Percentiles rank a stretch among this genome's conserved stretches.
These are phyloP conservation scores for Sinocyclocheilus maitianheensis DNA, from an alignment of 2,113 vertebrate genomes.

Conservation along the genomic window DNA sequence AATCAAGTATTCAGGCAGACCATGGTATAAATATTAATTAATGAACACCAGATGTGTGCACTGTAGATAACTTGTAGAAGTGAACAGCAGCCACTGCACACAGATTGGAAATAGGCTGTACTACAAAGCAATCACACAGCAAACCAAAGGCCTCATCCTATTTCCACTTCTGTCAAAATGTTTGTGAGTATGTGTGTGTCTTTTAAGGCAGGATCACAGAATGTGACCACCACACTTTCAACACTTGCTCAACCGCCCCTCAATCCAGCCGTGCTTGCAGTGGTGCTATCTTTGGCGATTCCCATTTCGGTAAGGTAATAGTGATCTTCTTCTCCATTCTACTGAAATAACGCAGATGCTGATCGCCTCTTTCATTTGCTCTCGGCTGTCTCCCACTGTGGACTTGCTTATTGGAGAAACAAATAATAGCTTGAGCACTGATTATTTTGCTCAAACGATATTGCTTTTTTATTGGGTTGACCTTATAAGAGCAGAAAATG, in stretches of 20 bases:
- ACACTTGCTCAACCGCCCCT: not conserved
- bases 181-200: conserved; percentile 2
- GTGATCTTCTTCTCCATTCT: conserved; percentile 26
- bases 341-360: not conserved
- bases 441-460: conserved; percentile 41
- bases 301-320: conserved; percentile 28
- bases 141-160: not conserved
- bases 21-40: not conserved
- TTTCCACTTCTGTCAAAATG: conserved; percentile 23
- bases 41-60: not conserved
- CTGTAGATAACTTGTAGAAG: not conserved
- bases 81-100: not conserved
- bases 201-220: conserved; percentile 29
- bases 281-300: conserved; percentile 21
- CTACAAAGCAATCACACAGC: not conserved
- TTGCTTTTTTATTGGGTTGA: conserved; percentile 41
- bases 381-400: not conserved
- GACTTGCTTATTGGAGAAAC: not conserved
- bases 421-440: conserved; percentile 12
- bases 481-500: conserved; percentile 27
- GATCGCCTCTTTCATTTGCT: conserved; percentile 32
- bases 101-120: not conserved
- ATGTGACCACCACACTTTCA: conserved; percentile 21
- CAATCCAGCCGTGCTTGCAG: conserved; percentile 6
- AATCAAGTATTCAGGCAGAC: not conserved